Evolutionary conservation across 1,140 invertebrate species (phyloP).

Genomic region (Zeugodacus cucurbitae): DNA sequence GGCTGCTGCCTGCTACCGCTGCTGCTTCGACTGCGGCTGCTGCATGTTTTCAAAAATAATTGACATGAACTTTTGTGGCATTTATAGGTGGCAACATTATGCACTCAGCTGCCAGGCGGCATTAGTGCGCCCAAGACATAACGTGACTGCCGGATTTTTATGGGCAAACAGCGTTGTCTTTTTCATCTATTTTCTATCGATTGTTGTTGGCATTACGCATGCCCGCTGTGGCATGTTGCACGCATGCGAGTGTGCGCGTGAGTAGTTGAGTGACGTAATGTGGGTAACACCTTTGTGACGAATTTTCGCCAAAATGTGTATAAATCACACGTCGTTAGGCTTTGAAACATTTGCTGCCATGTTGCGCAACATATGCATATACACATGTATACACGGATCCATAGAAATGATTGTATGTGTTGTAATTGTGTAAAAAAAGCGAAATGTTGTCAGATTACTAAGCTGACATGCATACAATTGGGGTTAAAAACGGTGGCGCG

Average conservation of each 20-base stretch:
- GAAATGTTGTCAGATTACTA: not conserved
- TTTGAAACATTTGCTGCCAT: not conserved
- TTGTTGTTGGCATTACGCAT: conserved; percentile 13
- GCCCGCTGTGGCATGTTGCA: not conserved
- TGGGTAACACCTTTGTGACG: conserved; percentile 37
- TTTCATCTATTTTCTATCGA: no score
- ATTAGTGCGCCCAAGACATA: conserved; percentile 21
- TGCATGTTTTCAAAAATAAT: conserved; percentile 34
- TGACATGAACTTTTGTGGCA: conserved; percentile 39
- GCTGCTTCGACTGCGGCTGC: not conserved
- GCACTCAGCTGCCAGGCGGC: conserved; percentile 20
- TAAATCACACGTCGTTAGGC: conserved; percentile 34
- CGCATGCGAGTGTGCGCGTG: not conserved
- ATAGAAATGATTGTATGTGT: not conserved
- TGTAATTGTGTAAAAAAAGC: not conserved
- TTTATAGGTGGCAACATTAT: conserved; percentile 39
- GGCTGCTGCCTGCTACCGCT: not conserved
- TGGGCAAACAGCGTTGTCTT: not conserved
- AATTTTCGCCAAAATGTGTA: conserved; percentile 22
- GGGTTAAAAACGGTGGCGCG: not conserved
- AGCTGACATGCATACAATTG: not conserved
- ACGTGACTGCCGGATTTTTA: conserved; percentile 27
- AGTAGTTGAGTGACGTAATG: conserved; percentile 19
- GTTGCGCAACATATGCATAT: conserved; percentile 10
- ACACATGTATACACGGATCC: not conserved